A percentile compares a stretch with the other conserved stretches of the same genome.
Conservation (phyloP, 2,113 vertebrate genomes). For the Hippocampus barbouri region DNA sequence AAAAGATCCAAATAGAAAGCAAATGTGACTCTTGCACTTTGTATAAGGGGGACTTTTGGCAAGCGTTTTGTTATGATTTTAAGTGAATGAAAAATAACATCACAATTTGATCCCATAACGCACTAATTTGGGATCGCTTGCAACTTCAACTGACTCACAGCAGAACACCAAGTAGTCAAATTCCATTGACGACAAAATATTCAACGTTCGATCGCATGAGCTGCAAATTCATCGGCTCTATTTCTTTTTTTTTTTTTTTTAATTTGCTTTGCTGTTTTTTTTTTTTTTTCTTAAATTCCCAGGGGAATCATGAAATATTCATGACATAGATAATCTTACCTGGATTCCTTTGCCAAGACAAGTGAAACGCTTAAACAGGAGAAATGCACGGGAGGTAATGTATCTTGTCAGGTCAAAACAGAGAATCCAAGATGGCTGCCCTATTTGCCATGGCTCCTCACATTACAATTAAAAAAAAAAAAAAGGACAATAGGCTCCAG, state of each 20-base stretch:
- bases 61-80: not conserved
- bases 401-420: constrained; percentile 48
- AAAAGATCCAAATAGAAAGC: not conserved
- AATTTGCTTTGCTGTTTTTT: not conserved
- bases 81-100: not conserved
- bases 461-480: constrained; percentile 47
- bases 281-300: constrained; percentile 57
- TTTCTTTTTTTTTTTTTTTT: not conserved
- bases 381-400: constrained; percentile 50
- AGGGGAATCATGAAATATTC: constrained; percentile 69
- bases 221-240: constrained; percentile 2
- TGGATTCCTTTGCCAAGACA: constrained; percentile 38
- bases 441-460: constrained; percentile 42
- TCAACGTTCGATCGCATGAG: not conserved
- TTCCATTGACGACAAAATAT: not conserved
- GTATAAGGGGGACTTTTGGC: not conserved
- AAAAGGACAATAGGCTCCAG: constrained; percentile 32
- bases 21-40: not conserved
- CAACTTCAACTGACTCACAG: not conserved
- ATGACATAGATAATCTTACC: constrained; percentile 60
- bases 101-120: not conserved
- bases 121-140: not conserved
- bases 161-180: not conserved
- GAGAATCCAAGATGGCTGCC: constrained; percentile 58
- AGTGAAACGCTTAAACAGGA: constrained; percentile 55